phyloP scores from a whole-genome alignment of 2,113 vertebrate genomes.

The Strix uralensis region DNA sequence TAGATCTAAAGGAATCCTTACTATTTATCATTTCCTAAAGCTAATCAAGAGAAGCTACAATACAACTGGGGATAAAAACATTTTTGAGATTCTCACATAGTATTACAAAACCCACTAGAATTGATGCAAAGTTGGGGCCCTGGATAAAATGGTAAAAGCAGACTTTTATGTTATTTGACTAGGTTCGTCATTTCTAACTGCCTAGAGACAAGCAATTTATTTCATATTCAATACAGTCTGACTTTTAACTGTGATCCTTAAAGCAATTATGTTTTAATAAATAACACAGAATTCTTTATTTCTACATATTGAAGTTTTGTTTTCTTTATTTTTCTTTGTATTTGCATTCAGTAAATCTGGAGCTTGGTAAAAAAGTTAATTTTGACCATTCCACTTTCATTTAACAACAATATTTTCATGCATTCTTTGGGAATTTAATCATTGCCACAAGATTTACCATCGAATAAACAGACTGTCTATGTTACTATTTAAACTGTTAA shows the following conservation, averaged over 20 bases:
- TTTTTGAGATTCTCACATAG: not conserved
- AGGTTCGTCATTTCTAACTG: not conserved
- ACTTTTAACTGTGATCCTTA: slow-evolving; percentile 31
- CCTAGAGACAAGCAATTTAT: not conserved
- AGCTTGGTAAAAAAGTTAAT: not conserved
- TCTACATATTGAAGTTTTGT: not conserved
- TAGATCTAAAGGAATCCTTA: not conserved
- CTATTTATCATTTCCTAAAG: not conserved
- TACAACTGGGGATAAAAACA: not conserved
- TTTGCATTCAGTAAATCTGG: not conserved
- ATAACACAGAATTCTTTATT: slow-evolving; percentile 37
- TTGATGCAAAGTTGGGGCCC: not conserved
- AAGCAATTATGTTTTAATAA: slow-evolving; percentile 43
- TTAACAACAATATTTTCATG: not conserved
- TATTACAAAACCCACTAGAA: not conserved
- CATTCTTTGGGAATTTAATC: not conserved
- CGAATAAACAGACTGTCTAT: not conserved
- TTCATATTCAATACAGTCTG: not conserved
- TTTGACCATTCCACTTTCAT: not conserved
- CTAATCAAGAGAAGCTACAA: not conserved
- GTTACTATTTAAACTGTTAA: not conserved
- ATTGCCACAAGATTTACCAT: not conserved
- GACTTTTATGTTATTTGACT: not conserved
- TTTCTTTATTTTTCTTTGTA: slow-evolving; percentile 4
- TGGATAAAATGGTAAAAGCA: not conserved